A percentile compares a stretch with the other conserved stretches of the same genome.
These are phyloP conservation scores for Notoglanidium macrostoma DNA, from an alignment of 2,797 vertebrate species.

Conservation along the genomic window DNA sequence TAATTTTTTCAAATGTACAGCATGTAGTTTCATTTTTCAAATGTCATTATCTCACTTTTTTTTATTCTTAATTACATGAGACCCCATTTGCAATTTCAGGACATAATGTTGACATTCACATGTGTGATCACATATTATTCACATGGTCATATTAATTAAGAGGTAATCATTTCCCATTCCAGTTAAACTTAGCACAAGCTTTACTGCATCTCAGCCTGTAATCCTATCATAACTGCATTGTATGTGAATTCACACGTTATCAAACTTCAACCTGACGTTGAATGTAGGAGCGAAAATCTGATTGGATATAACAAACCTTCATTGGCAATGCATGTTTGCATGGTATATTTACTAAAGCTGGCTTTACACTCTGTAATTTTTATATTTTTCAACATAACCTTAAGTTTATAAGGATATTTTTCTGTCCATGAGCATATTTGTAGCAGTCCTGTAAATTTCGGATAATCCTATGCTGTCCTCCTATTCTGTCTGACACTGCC, in stretches of 20 bases:
- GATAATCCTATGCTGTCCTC: background rate
- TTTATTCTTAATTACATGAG: background rate
- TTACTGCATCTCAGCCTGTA: background rate
- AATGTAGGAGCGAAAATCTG: background rate
- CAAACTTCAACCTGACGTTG: background rate
- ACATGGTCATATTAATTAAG: background rate
- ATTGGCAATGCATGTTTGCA: background rate
- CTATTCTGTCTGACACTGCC: background rate
- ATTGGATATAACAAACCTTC: background rate
- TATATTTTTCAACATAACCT: too few species aligned
- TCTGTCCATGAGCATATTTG: background rate
- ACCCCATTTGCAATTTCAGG: background rate
- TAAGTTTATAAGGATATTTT: background rate
- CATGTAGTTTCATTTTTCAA: background rate
- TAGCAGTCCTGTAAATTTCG: background rate
- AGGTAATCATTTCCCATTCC: background rate
- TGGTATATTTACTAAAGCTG: background rate
- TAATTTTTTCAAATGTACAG: background rate
- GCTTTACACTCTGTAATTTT: background rate
- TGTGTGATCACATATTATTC: background rate
- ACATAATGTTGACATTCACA: background rate
- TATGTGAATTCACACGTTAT: background rate
- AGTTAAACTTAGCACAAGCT: too few species aligned
- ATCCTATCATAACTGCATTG: background rate
- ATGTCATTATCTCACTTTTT: background rate